phyloP scores from a whole-genome alignment of 2,888 invertebrate species.

The Thalpophila matura region DNA sequence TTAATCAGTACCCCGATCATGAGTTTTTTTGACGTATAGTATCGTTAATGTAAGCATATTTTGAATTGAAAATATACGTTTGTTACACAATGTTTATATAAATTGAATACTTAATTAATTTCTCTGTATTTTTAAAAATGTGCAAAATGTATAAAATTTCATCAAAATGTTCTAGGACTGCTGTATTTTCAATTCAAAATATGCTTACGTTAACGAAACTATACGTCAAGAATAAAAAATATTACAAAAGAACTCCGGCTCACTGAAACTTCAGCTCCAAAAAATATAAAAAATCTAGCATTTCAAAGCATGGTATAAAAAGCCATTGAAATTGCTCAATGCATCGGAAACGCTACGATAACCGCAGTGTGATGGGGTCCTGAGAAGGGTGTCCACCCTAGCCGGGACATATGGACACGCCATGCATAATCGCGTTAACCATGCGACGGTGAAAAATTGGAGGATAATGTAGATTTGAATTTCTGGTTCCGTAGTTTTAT shows the following conservation, averaged over 20 bases:
- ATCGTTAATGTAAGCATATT: too few species aligned
- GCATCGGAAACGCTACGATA: conserved; percentile 68
- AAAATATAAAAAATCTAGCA: conserved; percentile 29
- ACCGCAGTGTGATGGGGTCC: conserved; percentile 55
- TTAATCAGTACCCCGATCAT: too few species aligned
- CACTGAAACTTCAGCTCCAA: conserved; percentile 46
- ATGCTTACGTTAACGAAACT: neutral
- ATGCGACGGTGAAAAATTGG: conserved; percentile 67
- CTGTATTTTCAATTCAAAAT: neutral
- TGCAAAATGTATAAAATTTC: too few species aligned
- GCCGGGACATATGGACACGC: conserved; percentile 65
- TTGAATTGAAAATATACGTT: too few species aligned
- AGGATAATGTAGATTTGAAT: conserved; percentile 53
- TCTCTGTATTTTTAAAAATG: too few species aligned
- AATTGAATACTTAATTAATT: too few species aligned
- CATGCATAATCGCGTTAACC: conserved; percentile 69
- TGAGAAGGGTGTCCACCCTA: conserved; percentile 60
- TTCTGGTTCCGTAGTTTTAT: conserved; percentile 50
- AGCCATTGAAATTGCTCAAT: conserved; percentile 68
- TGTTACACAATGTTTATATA: too few species aligned
- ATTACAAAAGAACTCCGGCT: conserved; percentile 37
- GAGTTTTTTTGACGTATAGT: too few species aligned
- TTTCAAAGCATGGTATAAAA: conserved; percentile 59
- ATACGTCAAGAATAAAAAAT: conserved; percentile 10
- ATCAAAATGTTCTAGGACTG: too few species aligned